phyloP scores from a whole-genome alignment of 2,113 vertebrate genomes.

The Lycaon pictus region DNA sequence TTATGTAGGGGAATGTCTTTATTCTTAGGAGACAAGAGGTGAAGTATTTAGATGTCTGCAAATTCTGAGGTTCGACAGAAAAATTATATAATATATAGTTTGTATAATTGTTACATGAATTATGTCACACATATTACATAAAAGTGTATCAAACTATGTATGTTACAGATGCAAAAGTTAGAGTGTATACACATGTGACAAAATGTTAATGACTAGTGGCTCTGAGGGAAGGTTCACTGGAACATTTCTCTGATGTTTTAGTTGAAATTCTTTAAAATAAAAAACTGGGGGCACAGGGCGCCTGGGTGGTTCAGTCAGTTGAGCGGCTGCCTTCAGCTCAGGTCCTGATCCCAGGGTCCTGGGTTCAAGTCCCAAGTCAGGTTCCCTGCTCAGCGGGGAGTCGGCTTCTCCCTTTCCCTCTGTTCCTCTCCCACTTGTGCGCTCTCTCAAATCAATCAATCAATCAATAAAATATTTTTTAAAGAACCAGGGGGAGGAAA shows the following conservation, averaged over 20 bases:
- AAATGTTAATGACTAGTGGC: neutral
- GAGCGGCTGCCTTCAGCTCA: no score
- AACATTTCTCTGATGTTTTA: neutral
- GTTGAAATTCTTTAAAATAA: neutral
- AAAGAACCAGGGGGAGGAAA: neutral
- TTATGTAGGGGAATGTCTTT: neutral
- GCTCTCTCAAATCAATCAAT: no score
- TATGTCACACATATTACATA: neutral
- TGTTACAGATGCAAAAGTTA: neutral
- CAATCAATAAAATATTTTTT: no score
- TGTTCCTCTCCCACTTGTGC: no score
- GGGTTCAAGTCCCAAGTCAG: no score
- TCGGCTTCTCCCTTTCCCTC: no score
- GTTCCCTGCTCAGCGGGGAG: no score
- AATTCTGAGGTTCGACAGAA: neutral
- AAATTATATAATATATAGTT: neutral
- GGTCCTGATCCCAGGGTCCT: no score
- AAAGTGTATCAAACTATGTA: neutral
- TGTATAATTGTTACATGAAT: neutral
- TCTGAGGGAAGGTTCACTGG: neutral
- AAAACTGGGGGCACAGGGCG: neutral
- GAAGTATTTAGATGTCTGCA: neutral
- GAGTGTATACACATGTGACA: neutral
- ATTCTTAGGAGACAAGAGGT: neutral
- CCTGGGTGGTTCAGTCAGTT: no score